A percentile compares a stretch with the other conserved stretches of the same genome.
Conservation (phyloP, 2,113 vertebrate species). For the Perca fluviatilis region DNA sequence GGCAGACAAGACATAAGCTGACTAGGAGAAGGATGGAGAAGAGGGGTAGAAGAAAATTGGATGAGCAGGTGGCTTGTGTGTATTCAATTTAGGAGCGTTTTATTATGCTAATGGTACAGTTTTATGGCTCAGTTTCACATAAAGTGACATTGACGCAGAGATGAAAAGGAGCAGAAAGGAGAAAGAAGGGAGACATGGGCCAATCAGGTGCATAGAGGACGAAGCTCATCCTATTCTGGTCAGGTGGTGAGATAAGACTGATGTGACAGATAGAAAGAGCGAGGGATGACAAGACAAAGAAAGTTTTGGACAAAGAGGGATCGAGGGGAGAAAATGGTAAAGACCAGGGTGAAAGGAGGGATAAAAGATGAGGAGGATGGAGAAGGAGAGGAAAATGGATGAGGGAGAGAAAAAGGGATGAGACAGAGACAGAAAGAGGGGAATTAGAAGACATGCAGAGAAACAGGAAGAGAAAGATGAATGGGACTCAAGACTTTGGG, state of each 20-base stretch:
- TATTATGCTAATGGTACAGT: background rate
- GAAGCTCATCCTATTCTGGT: conserved; percentile 33
- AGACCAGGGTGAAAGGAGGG: background rate
- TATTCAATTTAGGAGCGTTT: conserved; percentile 1
- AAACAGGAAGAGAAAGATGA: conserved; percentile 52
- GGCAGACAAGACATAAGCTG: background rate
- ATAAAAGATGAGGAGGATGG: conserved; percentile 67
- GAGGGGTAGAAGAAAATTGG: background rate
- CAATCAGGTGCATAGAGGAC: conserved; percentile 1
- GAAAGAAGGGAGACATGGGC: background rate
- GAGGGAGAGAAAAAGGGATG: conserved; percentile 15
- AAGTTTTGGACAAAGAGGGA: conserved; percentile 27
- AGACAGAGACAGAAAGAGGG: conserved; percentile 79
- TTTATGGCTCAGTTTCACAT: conserved; percentile 15
- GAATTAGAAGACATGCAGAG: conserved; percentile 6
- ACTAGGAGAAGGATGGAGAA: background rate
- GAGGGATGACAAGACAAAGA: background rate
- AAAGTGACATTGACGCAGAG: background rate
- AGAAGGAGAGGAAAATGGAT: conserved; percentile 52
- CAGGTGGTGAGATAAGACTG: conserved; percentile 22
- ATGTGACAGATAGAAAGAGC: conserved; percentile 20
- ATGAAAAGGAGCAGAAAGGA: background rate
- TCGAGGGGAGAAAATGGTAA: conserved; percentile 3
- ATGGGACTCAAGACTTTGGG: conserved; percentile 10
- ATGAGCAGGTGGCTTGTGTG: background rate